These are phyloP conservation scores for Philopedon plagiatum DNA, from an alignment of 2,888 invertebrate genomes.

Conservation along the genomic window DNA sequence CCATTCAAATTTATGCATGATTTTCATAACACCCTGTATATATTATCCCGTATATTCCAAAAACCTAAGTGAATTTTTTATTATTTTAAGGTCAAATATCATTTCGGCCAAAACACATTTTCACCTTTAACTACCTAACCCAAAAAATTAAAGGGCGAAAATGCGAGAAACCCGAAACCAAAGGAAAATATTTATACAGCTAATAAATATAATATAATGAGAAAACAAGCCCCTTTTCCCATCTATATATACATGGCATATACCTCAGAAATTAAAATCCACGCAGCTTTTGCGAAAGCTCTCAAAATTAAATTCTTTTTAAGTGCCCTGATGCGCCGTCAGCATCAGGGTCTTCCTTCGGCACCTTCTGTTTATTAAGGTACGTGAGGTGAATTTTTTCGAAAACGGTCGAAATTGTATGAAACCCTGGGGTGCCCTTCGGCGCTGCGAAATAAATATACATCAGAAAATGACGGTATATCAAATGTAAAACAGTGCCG, in stretches of 20 bases:
- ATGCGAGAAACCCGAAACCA: neutral
- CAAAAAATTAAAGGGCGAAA: neutral
- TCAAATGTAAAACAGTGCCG: conserved; percentile 10
- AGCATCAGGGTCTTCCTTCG: conserved; percentile 1
- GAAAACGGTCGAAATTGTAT: conserved; percentile 12
- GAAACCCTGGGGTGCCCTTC: conserved; percentile 13
- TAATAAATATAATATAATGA: conserved; percentile 13
- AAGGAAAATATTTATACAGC: conserved; percentile 10
- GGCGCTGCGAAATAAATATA: conserved; percentile 12
- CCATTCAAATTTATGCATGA: too few species aligned
- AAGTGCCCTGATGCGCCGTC: conserved; percentile 1
- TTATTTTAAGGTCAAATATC: too few species aligned
- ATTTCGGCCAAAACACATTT: neutral
- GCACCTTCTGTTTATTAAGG: conserved; percentile 21
- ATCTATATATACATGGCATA: neutral
- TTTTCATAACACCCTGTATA: too few species aligned
- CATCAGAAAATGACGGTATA: conserved; percentile 14
- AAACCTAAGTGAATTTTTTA: too few species aligned
- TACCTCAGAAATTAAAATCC: conserved; percentile 2
- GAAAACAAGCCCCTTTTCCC: conserved; percentile 2
- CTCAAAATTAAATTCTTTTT: conserved; percentile 21
- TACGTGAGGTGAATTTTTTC: conserved; percentile 16
- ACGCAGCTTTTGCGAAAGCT: neutral
- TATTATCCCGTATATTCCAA: too few species aligned
- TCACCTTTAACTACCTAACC: neutral